Percentiles rank a stretch among this genome's conserved stretches.
Conservation (phyloP, 2,888 invertebrate genomes). For the Mimas tiliae region DNA sequence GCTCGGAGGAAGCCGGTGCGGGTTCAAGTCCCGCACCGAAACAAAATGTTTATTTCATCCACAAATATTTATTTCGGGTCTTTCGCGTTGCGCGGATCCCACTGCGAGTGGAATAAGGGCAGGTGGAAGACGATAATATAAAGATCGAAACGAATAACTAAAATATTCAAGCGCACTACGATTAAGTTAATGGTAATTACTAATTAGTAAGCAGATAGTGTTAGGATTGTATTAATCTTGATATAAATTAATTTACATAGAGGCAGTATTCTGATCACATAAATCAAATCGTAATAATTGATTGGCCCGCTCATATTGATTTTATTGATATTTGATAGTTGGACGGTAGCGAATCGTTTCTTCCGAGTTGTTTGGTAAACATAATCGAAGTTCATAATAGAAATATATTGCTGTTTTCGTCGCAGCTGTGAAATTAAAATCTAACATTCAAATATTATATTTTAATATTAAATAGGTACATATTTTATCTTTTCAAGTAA, state of each 20-base stretch:
- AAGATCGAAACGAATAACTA: slow-evolving; percentile 49
- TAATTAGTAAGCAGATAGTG: slow-evolving; percentile 43
- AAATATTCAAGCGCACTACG: slow-evolving; percentile 40
- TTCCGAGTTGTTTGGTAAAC: slow-evolving; percentile 13
- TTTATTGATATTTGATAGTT: slow-evolving; percentile 21
- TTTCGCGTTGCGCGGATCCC: no score
- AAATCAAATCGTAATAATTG: slow-evolving; percentile 19
- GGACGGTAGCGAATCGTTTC: slow-evolving; percentile 11
- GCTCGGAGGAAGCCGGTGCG: no score
- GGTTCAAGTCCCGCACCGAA: no score
- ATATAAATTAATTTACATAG: slow-evolving; percentile 19
- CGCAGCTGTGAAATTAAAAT: slow-evolving; percentile 2
- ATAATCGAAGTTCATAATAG: not conserved
- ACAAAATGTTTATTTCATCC: no score
- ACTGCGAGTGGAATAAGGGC: no score
- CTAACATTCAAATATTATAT: not conserved
- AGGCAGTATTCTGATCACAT: not conserved
- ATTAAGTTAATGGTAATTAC: slow-evolving; percentile 46
- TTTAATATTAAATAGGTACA: not conserved
- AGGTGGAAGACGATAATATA: no score
- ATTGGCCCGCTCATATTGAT: slow-evolving; percentile 11
- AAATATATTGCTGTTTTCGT: not conserved
- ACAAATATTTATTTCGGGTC: no score
- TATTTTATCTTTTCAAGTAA: not conserved
- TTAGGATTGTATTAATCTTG: slow-evolving; percentile 1